These are phyloP conservation scores for Brachyhypopomus gauderio DNA, from an alignment of 2,113 vertebrate species.

Conservation along the genomic window DNA sequence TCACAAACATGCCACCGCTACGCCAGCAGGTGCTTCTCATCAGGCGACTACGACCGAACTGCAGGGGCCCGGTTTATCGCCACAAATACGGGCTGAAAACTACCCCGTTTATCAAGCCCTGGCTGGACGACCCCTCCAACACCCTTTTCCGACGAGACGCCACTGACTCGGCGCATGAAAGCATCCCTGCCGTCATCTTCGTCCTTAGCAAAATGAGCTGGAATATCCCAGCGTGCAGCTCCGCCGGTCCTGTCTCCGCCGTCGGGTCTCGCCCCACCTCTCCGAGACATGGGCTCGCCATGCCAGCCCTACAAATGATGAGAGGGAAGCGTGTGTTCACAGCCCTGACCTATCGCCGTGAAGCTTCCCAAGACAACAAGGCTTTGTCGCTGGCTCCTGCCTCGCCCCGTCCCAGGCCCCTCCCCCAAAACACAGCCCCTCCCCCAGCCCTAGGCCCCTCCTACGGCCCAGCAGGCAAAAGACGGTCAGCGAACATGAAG, in stretches of 20 bases:
- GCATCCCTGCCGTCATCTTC: not conserved
- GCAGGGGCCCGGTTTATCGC: constrained; percentile 60
- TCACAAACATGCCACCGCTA: constrained; percentile 32
- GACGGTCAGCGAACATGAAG: constrained; percentile 61
- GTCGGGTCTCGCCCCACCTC: no score
- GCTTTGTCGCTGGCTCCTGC: constrained; percentile 44
- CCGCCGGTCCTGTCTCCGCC: no score
- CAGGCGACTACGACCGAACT: constrained; percentile 53
- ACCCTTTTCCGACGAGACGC: constrained; percentile 49
- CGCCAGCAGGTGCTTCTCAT: constrained; percentile 58
- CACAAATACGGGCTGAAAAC: constrained; percentile 60
- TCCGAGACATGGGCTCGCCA: not conserved
- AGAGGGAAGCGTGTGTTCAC: not conserved
- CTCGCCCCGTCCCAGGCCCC: not conserved
- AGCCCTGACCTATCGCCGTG: constrained; percentile 2
- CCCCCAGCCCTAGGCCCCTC: not conserved
- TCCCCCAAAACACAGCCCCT: not conserved
- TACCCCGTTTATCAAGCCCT: constrained; percentile 56
- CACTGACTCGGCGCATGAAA: constrained; percentile 17
- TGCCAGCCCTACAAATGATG: not conserved
- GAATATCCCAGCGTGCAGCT: not conserved
- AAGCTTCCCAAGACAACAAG: constrained; percentile 24
- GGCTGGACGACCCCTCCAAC: constrained; percentile 57
- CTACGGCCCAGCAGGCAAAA: no score
- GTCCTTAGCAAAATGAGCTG: constrained; percentile 52